These are phyloP conservation scores for Euura lappo DNA, from an alignment of 1,140 invertebrate genomes.

Conservation along the genomic window DNA sequence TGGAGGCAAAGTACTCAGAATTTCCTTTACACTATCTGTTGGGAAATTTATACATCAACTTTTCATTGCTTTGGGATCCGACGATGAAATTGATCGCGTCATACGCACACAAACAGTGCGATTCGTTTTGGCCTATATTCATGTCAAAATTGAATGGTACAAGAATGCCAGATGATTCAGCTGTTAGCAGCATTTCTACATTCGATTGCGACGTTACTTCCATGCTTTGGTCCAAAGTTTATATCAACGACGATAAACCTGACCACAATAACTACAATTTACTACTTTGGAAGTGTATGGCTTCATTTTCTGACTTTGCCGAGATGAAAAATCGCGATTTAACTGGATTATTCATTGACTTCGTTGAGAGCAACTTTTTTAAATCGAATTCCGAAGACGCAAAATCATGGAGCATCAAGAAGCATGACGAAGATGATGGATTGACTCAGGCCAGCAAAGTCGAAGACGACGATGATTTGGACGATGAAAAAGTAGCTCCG, in stretches of 20 bases:
- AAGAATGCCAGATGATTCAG: conserved; percentile 36
- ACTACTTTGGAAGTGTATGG: conserved; percentile 82
- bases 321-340: conserved; percentile 82
- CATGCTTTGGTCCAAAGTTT: conserved; percentile 28
- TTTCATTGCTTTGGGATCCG: conserved; percentile 89
- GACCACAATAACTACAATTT: conserved; percentile 79
- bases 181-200: conserved; percentile 21
- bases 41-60: conserved; percentile 85
- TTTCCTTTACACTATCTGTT: conserved; percentile 78
- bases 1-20: conserved; percentile 65
- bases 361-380: conserved; percentile 69
- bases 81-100: conserved; percentile 74
- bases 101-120: conserved; percentile 70
- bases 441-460: conserved; percentile 24
- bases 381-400: conserved; percentile 59
- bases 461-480: conserved; percentile 36
- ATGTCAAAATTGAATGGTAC: conserved; percentile 65
- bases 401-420: conserved; percentile 58
- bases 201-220: conserved; percentile 44
- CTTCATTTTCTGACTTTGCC: conserved; percentile 72
- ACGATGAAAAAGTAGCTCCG: conserved; percentile 37
- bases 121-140: conserved; percentile 83
- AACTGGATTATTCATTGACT: conserved; percentile 78
- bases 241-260: conserved; percentile 61
- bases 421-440: conserved; percentile 31